Evolutionary conservation across 2,797 vertebrate species (phyloP).

Genomic region (Nyctibius grandis): DNA sequence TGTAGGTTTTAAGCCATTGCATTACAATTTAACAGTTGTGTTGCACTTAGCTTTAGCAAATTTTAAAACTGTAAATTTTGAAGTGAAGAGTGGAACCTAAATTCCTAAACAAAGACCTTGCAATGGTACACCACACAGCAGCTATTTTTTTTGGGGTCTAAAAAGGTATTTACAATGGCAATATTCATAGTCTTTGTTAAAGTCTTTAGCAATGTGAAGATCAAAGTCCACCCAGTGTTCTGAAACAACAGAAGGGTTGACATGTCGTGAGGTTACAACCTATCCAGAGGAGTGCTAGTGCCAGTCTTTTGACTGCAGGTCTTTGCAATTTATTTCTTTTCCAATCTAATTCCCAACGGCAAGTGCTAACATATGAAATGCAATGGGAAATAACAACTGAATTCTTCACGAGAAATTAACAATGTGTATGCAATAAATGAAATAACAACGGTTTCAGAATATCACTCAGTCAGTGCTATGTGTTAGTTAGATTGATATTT

Average conservation of each 20-base stretch:
- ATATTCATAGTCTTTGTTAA: conserved; percentile 89
- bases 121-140: conserved; percentile 90
- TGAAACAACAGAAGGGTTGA: conserved; percentile 47
- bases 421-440: conserved; percentile 18
- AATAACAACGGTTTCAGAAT: conserved; percentile 22
- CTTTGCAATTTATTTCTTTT: conserved; percentile 5
- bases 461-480: conserved; percentile 45
- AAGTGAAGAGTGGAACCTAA: conserved; percentile 84
- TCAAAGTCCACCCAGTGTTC: conserved; percentile 79
- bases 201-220: conserved; percentile 88
- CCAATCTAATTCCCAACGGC: conserved; percentile 48
- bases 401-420: neutral
- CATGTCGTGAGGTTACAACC: conserved; percentile 21
- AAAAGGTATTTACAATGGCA: conserved; percentile 97
- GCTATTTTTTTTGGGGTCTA: conserved; percentile 83
- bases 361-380: conserved; percentile 64
- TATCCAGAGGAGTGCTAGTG: neutral
- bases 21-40: conserved; percentile 82
- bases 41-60: conserved; percentile 79
- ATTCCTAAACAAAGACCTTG: conserved; percentile 93
- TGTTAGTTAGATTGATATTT: neutral
- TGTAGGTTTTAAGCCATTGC: conserved; percentile 79
- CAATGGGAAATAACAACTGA: conserved; percentile 28
- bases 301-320: conserved; percentile 27
- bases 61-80: conserved; percentile 73